These are phyloP conservation scores for Mallateleia sp. DNA, from an alignment of 2,888 invertebrate species.

Conservation along the genomic window DNA sequence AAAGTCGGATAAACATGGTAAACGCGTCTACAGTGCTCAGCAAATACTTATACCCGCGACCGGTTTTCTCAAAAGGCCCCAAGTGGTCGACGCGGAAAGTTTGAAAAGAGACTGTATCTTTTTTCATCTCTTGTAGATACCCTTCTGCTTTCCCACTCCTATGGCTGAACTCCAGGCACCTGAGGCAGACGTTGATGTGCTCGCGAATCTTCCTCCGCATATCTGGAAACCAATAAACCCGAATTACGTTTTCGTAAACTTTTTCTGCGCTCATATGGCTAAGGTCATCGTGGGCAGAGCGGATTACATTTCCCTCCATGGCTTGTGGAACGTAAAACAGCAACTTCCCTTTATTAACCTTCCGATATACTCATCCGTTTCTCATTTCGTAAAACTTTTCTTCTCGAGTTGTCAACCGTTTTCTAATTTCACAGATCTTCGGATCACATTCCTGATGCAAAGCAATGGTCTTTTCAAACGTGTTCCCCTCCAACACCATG, in stretches of 20 bases:
- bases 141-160: constrained; percentile 79
- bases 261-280: constrained; percentile 67
- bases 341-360: constrained; percentile 46
- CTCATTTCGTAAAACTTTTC: constrained; percentile 68
- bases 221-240: constrained; percentile 72
- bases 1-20: constrained; percentile 2
- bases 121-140: constrained; percentile 80
- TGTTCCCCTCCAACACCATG: constrained; percentile 50
- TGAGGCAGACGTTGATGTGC: constrained; percentile 42
- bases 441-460: background rate
- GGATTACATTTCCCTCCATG: constrained; percentile 45
- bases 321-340: constrained; percentile 67
- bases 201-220: constrained; percentile 76
- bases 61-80: background rate
- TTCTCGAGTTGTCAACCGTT: constrained; percentile 22
- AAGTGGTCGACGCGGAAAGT: constrained; percentile 26
- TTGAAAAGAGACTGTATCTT: constrained; percentile 80
- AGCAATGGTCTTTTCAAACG: constrained; percentile 44
- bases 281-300: constrained; percentile 65
- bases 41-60: background rate
- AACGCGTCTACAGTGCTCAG: constrained; percentile 6
- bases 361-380: constrained; percentile 79
- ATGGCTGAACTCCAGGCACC: constrained; percentile 79
- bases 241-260: constrained; percentile 43
- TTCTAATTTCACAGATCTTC: background rate